These are phyloP conservation scores for Microchirus variegatus DNA, from an alignment of 2,797 vertebrate genomes.

Conservation along the genomic window DNA sequence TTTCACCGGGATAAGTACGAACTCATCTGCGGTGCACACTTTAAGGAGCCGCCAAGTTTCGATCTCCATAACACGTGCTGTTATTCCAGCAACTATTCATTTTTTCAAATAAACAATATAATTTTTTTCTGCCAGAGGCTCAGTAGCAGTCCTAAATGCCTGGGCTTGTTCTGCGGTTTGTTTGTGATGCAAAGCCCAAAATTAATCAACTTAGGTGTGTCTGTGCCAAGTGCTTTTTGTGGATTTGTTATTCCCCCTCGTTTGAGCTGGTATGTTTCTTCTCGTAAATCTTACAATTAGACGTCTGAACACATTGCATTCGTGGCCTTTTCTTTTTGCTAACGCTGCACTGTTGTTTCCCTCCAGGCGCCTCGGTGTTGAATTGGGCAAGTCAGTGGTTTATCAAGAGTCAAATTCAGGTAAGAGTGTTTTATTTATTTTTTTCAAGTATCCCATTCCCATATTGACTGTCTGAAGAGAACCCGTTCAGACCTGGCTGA, in stretches of 20 bases:
- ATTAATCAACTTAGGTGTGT: background rate
- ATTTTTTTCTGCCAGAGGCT: slow-evolving; percentile 6
- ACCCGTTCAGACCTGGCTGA: too few relatives aligned
- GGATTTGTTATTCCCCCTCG: background rate
- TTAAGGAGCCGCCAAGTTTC: slow-evolving; percentile 4
- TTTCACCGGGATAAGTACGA: slow-evolving; percentile 7
- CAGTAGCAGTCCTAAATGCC: background rate
- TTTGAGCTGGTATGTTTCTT: too few relatives aligned
- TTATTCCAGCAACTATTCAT: background rate
- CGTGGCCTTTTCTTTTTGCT: too few relatives aligned
- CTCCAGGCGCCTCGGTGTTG: slow-evolving; percentile 90
- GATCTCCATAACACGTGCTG: background rate
- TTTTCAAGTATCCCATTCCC: background rate
- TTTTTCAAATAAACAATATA: background rate
- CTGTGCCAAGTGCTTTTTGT: background rate
- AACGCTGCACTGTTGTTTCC: slow-evolving; percentile 8
- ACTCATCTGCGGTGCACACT: background rate
- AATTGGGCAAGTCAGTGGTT: slow-evolving; percentile 94
- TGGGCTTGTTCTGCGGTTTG: slow-evolving; percentile 22
- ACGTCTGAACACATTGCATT: background rate
- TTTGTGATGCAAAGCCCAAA: background rate
- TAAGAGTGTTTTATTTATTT: slow-evolving; percentile 62
- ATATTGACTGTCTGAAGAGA: background rate
- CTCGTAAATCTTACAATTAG: background rate
- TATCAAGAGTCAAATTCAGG: slow-evolving; percentile 95